phyloP scores from a whole-genome alignment of 2,888 invertebrate genomes.

The Arge pagana region DNA sequence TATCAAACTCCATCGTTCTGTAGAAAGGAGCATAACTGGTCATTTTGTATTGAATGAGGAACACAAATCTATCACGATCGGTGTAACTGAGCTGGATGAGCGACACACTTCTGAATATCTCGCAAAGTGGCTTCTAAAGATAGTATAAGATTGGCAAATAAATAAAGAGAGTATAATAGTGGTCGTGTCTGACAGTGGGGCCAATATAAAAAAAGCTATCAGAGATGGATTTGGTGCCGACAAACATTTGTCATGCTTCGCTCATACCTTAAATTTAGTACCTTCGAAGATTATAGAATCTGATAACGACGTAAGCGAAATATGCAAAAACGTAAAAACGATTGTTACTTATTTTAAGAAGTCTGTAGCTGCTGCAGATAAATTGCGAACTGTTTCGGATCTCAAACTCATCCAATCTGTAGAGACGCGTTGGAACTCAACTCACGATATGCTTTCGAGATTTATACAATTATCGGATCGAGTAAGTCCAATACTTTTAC shows the following conservation, averaged over 20 bases:
- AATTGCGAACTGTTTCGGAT: slow-evolving; percentile 13
- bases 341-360: slow-evolving; percentile 34
- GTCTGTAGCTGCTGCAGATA: slow-evolving; percentile 24
- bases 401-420: slow-evolving; percentile 29
- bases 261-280: slow-evolving; percentile 35
- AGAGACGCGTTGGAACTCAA: slow-evolving; percentile 34
- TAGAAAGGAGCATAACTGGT: slow-evolving; percentile 27
- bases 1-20: too few species aligned
- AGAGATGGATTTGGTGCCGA: slow-evolving; percentile 27
- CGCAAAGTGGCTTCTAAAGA: slow-evolving; percentile 22
- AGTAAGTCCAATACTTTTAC: slow-evolving; percentile 25
- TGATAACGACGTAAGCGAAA: slow-evolving; percentile 21
- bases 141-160: slow-evolving; percentile 31
- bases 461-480: slow-evolving; percentile 22
- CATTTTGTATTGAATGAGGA: slow-evolving; percentile 24
- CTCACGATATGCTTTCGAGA: slow-evolving; percentile 30
- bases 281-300: slow-evolving; percentile 25
- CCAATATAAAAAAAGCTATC: slow-evolving; percentile 33
- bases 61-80: slow-evolving; percentile 28
- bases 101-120: slow-evolving; percentile 33
- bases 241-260: slow-evolving; percentile 33
- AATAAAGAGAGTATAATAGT: slow-evolving; percentile 25
- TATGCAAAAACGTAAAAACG: slow-evolving; percentile 30
- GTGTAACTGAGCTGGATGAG: slow-evolving; percentile 30
- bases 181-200: slow-evolving; percentile 33